Evolutionary conservation across 2,113 vertebrate genomes (phyloP).

Genomic region (Tauraco erythrolophus): DNA sequence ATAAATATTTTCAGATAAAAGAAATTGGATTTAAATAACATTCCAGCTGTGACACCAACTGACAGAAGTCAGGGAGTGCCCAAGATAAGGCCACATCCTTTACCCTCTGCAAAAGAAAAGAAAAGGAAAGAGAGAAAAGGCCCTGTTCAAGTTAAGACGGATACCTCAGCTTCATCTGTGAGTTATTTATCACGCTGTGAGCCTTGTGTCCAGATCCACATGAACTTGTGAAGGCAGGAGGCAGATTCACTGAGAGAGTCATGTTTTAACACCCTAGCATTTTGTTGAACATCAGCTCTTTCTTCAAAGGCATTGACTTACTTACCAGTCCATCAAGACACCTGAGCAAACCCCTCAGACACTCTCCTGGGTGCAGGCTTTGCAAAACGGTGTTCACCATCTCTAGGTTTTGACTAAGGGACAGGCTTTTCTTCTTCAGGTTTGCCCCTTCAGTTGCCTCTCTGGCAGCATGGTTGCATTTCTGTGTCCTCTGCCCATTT

Average conservation of each 20-base stretch:
- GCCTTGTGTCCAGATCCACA: not conserved
- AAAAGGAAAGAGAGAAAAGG: not conserved
- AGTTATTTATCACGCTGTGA: not conserved
- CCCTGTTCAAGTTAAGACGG: not conserved
- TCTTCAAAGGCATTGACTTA: not conserved
- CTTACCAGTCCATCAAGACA: not conserved
- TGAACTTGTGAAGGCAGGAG: not conserved
- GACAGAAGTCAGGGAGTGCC: not conserved
- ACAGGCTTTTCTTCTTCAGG: not conserved
- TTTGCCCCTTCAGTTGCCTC: not conserved
- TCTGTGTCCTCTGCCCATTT: not conserved
- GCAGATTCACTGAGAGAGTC: not conserved
- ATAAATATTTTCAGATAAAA: conserved; percentile 45
- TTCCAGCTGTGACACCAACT: conserved; percentile 15
- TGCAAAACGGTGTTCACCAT: not conserved
- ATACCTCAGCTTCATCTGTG: not conserved
- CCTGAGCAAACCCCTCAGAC: not conserved
- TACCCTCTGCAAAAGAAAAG: not conserved
- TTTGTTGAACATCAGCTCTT: not conserved
- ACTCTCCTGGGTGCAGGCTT: not conserved
- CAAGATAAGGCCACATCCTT: conserved; percentile 7
- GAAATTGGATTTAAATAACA: conserved; percentile 35
- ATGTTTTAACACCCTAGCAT: not conserved
- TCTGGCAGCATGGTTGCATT: not conserved
- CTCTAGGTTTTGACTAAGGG: not conserved